These are phyloP conservation scores for Blastobasis adustella DNA, from an alignment of 2,888 invertebrate genomes.

Conservation along the genomic window DNA sequence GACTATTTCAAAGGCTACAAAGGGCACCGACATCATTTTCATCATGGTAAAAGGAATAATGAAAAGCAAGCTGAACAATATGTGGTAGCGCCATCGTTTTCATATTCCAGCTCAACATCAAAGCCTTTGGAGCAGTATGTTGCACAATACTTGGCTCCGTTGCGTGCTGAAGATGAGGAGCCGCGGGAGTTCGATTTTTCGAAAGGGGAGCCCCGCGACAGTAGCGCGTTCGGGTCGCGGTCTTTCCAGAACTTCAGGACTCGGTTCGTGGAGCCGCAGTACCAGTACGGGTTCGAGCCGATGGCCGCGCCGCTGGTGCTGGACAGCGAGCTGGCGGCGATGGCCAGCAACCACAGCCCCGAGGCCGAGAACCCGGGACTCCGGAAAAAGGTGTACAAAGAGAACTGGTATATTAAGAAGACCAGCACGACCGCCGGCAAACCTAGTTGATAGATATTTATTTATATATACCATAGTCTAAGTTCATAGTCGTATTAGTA, in stretches of 20 bases:
- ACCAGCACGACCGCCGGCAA: conserved; percentile 51
- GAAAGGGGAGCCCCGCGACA: conserved; percentile 44
- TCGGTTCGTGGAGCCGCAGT: conserved; percentile 62
- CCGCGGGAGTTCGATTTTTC: conserved; percentile 47
- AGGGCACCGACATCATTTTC: conserved; percentile 42
- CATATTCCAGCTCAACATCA: conserved; percentile 27
- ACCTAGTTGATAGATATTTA: conserved; percentile 53
- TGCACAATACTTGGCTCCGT: conserved; percentile 37
- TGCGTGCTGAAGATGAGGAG: no score
- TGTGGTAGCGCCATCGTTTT: conserved; percentile 22
- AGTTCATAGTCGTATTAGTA: conserved; percentile 28
- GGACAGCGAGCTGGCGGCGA: conserved; percentile 58
- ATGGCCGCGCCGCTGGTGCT: conserved; percentile 47
- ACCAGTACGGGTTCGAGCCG: conserved; percentile 68
- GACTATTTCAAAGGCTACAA: conserved; percentile 55
- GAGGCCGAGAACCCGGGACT: conserved; percentile 56
- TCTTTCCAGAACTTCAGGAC: conserved; percentile 44
- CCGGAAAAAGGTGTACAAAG: conserved; percentile 62
- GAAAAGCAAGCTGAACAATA: conserved; percentile 44
- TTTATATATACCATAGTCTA: conserved; percentile 40
- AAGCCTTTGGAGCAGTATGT: conserved; percentile 39
- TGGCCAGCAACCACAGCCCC: conserved; percentile 55
- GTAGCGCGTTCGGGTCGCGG: conserved; percentile 43
- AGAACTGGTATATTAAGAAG: conserved; percentile 67
- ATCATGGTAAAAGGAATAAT: conserved; percentile 29